Evolutionary conservation across 2,888 invertebrate genomes (phyloP), one percentile per base, ranked within the genome.

Genomic region (Eristalis arbustorum): DNA sequence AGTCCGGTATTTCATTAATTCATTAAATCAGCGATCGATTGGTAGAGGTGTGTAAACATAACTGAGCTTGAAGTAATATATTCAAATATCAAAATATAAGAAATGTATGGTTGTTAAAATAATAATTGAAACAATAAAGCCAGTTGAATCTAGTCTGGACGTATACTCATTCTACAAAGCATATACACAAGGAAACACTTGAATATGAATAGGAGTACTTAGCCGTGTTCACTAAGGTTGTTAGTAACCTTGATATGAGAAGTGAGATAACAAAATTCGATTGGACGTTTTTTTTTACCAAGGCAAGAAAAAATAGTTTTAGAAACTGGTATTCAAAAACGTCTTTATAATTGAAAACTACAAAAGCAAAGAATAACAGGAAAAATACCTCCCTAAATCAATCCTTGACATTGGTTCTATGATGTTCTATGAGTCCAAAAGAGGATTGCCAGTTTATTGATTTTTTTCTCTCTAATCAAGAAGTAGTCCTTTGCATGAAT

Each of bases 371-470:
- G 37, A 22, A 37, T 28, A 73, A 28, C 25, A 63, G 61, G 8
- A 57, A 40, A 66, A 62, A 40, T 62, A 75, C 74, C 61, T 75
- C 40, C 66, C 71, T 66, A 62, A 71, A 84, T 67, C 73, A 67
- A 76, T 63, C 72, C 80, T 84, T 84, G 80, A 76, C 79, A 79
- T 84, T 84, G 75, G 69, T 80, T 84, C 57, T 49, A 76, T 76
- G 61, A 68, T 61, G 49, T 84, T 72, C 80, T 84, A n/a, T n/a
- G n/a, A 59, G 62, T 31, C 56, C n/a, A 40, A n/a, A 49, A 18
- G 22, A 61, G 67, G 80, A 62, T 72, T 67, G 62, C 37, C 75
- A 80, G 59, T 75, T 57, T 80, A 80, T 84, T 76, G 84, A 80
- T 80, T 75, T 67, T 28, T 57, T n/a, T 56, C 56, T 79, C 69